Percentiles rank a stretch among this genome's conserved stretches.
phyloP scores from a whole-genome alignment of 23 tunicate species.

The Clavelina lepadiformis region DNA sequence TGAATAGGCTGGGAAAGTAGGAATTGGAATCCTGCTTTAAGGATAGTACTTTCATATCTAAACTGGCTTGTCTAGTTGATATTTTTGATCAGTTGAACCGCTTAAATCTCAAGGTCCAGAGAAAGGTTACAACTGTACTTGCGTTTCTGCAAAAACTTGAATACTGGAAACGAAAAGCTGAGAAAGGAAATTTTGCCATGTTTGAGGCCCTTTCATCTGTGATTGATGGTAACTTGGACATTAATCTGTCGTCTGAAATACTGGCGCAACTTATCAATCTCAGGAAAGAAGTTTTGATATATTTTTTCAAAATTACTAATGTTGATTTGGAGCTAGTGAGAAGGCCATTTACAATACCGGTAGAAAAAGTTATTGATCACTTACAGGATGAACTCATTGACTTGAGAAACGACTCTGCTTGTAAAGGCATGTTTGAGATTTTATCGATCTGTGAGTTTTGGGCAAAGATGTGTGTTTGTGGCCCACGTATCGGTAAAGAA shows the following conservation, averaged over 20 bases:
- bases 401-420: slow-evolving; percentile 36
- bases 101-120: slow-evolving; percentile 44
- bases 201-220: slow-evolving; percentile 29
- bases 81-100: slow-evolving; percentile 37
- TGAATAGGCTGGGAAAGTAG: slow-evolving; percentile 24
- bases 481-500: slow-evolving; percentile 40
- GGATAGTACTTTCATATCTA: slow-evolving; percentile 28
- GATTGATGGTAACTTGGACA: slow-evolving; percentile 5
- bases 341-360: slow-evolving; percentile 32
- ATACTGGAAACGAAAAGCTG: slow-evolving; percentile 25
- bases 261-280: slow-evolving; percentile 25
- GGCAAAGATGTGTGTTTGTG: slow-evolving; percentile 33
- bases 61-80: slow-evolving; percentile 40
- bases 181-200: slow-evolving; percentile 26
- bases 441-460: slow-evolving; percentile 28
- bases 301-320: slow-evolving; percentile 25
- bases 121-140: slow-evolving; percentile 34
- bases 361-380: slow-evolving; percentile 25
- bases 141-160: slow-evolving; percentile 45
- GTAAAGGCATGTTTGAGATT: slow-evolving; percentile 26
- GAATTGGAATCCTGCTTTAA: slow-evolving; percentile 30
- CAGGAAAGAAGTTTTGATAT: slow-evolving; percentile 18
- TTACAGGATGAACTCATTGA: slow-evolving; percentile 43
- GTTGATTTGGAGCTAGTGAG: slow-evolving; percentile 39
- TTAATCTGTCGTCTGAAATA: slow-evolving; percentile 24